Conservation (phyloP, 2,113 vertebrate species). For the Crocuta crocuta region DNA sequence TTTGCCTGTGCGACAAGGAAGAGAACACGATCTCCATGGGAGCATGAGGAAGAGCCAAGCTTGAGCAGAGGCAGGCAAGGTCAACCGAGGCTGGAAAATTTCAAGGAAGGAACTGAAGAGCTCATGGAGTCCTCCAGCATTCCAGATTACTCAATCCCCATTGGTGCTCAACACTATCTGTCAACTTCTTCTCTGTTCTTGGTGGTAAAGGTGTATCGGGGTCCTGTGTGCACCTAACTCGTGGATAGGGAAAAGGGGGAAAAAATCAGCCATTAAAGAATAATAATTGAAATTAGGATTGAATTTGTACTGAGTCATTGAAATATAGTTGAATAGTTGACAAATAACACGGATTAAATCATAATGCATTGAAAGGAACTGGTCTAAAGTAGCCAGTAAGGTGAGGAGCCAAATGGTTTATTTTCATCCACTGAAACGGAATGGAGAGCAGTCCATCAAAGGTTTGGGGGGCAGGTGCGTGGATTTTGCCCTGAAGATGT, state of each 20-base stretch:
- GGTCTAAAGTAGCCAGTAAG: neutral
- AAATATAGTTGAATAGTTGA: neutral
- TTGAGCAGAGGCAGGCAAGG: accelerated
- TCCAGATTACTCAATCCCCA: neutral
- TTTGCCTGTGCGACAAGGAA: conserved; percentile 91
- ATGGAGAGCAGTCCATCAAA: neutral
- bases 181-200: neutral
- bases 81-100: accelerated
- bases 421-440: neutral
- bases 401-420: neutral
- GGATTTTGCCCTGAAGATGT: no score
- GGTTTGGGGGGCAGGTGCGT: neutral
- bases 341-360: neutral
- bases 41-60: accelerated
- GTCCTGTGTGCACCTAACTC: neutral
- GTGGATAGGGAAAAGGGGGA: neutral
- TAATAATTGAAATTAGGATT: neutral
- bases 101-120: neutral
- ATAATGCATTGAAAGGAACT: neutral
- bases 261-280: neutral
- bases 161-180: no score
- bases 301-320: neutral
- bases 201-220: neutral
- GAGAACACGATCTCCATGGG: accelerated
- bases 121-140: neutral